phyloP scores from a whole-genome alignment of 2,797 vertebrate genomes.

The Ctenochaetus hawaiiensis region DNA sequence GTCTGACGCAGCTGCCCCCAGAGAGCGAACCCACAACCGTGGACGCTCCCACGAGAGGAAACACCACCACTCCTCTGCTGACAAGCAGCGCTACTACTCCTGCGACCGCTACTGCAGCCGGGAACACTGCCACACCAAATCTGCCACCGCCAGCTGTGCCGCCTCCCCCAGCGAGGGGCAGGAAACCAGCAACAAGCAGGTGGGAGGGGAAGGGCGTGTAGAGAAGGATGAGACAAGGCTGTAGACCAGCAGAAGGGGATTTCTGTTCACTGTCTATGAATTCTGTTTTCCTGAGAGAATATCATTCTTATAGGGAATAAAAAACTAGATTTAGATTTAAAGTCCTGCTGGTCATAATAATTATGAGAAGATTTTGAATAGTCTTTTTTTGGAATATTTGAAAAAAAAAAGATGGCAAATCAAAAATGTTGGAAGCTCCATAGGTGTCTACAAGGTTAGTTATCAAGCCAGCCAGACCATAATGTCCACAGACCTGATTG shows the following conservation, averaged over 20 bases:
- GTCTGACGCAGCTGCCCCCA: constrained; percentile 75
- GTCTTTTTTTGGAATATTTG: no score
- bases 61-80: constrained; percentile 91
- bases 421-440: no score
- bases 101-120: constrained; percentile 95
- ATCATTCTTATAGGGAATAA: no score
- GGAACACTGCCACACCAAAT: constrained; percentile 90
- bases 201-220: constrained; percentile 73
- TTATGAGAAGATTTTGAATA: no score
- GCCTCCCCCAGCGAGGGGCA: constrained; percentile 88
- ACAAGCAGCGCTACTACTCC: constrained; percentile 97
- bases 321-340: no score
- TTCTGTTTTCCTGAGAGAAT: no score
- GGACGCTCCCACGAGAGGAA: constrained; percentile 95
- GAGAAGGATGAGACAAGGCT: neutral
- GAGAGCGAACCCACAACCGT: constrained; percentile 87
- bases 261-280: neutral
- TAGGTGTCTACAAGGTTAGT: no score
- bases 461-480: no score
- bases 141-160: constrained; percentile 89
- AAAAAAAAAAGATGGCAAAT: no score
- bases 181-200: constrained; percentile 91
- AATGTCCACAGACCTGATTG: no score
- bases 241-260: neutral
- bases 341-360: no score